Evolutionary conservation across 2,113 vertebrate species (phyloP), one percentile per base, ranked within the genome.

Genomic region (Gnathonemus longibarbis): DNA sequence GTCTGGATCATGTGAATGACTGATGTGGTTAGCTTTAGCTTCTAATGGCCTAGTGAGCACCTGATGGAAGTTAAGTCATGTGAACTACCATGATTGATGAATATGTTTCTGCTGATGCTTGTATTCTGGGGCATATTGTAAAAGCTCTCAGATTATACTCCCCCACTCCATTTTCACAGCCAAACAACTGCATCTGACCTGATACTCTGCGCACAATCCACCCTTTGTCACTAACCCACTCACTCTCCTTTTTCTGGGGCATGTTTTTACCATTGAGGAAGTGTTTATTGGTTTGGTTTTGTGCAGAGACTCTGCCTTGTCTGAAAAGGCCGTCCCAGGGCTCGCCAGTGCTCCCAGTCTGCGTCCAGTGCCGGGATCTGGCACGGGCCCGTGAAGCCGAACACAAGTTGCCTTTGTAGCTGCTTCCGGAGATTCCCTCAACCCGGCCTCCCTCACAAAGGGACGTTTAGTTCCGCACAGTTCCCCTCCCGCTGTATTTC

Each of bases 361-460:
- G 42, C n/a, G 31, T 70, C 84, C 58, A 31, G 84, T 87, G 45
- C 84, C 58, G 6, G 24, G 84, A 13, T 70, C 70, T 90, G 89
- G 89, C 89, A 87, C 6, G 49, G 84, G 31, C 62, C 62, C 52
- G 89, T 49, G 13, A 11, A 31, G 42, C 66, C 10, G 21, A 88
- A 77, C 84, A 90, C 89, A 90, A 88, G 89, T 45, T 10, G 46
- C 21, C 85, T 90, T 90, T 90, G 85, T 90, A 80, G 66, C 24
- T 66, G 31, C 48, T 27, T 42, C 48, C 39, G 84, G 56, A 88
- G 89, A 90, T 80, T 77, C 89, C 89, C 89, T 90, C 48, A 5
- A 3, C 62, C 21, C 27, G 84, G 89, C 89, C 89, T 88, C 89
- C 10, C 48, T 15, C 89, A 80, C 89, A 88, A 90, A 90, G 89